Percentiles rank a stretch among this genome's conserved stretches.
Evolutionary conservation across 2,113 vertebrate genomes (phyloP).

Genomic region (Trematocara zebra): DNA sequence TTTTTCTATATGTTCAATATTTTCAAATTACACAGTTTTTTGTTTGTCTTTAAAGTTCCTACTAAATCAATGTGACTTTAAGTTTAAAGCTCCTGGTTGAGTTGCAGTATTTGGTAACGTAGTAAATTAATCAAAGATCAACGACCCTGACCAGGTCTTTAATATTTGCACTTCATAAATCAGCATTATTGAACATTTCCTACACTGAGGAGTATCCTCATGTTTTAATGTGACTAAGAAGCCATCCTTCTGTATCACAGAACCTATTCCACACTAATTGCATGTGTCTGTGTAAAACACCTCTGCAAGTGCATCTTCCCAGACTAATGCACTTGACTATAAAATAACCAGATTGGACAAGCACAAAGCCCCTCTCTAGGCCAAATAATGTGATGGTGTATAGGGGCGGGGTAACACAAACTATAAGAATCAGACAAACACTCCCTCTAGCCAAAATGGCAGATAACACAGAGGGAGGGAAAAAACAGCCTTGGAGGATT

Average conservation of each 20-base stretch:
- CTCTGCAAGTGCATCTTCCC: neutral
- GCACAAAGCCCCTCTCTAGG: neutral
- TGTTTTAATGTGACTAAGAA: neutral
- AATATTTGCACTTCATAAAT: neutral
- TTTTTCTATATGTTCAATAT: neutral
- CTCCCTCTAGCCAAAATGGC: neutral
- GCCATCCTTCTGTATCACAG: neutral
- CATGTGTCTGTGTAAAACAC: neutral
- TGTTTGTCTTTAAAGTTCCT: neutral
- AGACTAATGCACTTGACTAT: neutral
- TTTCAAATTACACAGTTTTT: neutral
- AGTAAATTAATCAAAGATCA: neutral
- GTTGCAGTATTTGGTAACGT: neutral
- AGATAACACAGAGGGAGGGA: neutral
- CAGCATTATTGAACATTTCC: neutral
- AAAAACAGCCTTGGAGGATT: slow-evolving; percentile 9
- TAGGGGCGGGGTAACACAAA: neutral
- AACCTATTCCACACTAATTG: neutral
- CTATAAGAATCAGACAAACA: neutral
- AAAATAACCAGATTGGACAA: neutral
- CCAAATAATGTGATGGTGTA: neutral
- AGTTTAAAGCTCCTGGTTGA: neutral
- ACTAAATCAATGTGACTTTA: neutral
- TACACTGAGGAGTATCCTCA: neutral
- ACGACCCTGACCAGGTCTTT: neutral